A percentile compares a stretch with the other conserved stretches of the same genome.
Conservation (phyloP, 2,888 invertebrate species). For the Pristionchus maxplancki region DNA sequence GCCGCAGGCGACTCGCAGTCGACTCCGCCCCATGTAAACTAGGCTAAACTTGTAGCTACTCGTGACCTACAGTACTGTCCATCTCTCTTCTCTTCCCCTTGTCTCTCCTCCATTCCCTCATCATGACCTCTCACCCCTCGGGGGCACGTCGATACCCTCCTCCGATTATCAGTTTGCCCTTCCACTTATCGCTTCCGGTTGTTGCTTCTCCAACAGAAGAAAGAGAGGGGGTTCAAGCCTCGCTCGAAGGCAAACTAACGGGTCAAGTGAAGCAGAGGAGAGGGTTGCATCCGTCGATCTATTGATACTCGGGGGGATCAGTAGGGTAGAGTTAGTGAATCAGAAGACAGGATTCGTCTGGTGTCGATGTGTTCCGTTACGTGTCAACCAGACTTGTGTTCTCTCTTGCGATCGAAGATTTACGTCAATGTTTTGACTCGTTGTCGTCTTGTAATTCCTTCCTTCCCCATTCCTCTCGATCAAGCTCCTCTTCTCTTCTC, state of each 20-base stretch:
- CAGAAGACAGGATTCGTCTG: neutral
- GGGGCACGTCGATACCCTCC: neutral
- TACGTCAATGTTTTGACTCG: neutral
- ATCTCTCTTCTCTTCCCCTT: too few species aligned
- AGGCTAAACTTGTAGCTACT: neutral
- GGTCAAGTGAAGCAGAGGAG: neutral
- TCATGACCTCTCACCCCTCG: neutral
- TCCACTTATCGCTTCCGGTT: constrained; percentile 43
- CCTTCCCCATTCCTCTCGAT: constrained; percentile 26
- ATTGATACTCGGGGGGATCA: neutral
- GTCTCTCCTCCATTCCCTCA: too few species aligned
- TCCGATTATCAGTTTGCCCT: constrained; percentile 16
- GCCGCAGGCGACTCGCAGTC: neutral
- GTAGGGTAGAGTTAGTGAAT: neutral
- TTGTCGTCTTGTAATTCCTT: neutral
- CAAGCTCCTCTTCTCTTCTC: neutral
- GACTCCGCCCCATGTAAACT: constrained; percentile 15
- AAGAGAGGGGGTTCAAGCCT: constrained; percentile 32
- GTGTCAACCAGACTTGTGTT: too few species aligned
- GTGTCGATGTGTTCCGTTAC: neutral
- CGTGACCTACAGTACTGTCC: neutral
- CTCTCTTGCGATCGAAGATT: neutral
- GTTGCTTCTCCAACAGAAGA: neutral
- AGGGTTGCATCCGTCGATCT: neutral
- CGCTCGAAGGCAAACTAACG: constrained; percentile 1